phyloP scores from a whole-genome alignment of 35 echinoderm and acorn worm species.

The Eucidaris tribuloides region DNA sequence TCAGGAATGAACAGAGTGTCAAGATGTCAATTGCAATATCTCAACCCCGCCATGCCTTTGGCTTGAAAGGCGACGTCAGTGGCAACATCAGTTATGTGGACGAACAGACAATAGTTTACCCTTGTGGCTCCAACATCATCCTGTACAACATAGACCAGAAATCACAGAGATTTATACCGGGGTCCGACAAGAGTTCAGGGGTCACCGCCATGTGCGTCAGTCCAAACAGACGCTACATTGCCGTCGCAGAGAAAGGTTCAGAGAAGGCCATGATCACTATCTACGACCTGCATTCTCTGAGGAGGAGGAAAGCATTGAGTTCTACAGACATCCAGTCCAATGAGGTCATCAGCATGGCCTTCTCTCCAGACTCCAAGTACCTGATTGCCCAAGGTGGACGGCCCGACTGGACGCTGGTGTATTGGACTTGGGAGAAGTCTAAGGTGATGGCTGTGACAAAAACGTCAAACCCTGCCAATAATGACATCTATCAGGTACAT shows the following conservation, averaged over 20 bases:
- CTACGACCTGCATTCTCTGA: conserved; percentile 92
- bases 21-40: conserved; percentile 94
- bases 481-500: conserved; percentile 92
- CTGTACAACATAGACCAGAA: conserved; percentile 99
- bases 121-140: conserved; percentile 88
- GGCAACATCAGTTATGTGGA: conserved; percentile 96
- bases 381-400: conserved; percentile 94
- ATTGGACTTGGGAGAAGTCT: conserved; percentile 99
- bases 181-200: conserved; percentile 91
- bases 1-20: too few species aligned
- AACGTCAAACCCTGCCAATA: conserved; percentile 89
- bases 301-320: conserved; percentile 87
- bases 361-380: conserved; percentile 97
- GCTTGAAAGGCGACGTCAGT: conserved; percentile 90
- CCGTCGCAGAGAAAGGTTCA: conserved; percentile 84
- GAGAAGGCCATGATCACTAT: conserved; percentile 97
- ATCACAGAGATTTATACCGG: conserved; percentile 95
- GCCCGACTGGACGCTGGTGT: conserved; percentile 95
- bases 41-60: conserved; percentile 86
- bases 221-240: conserved; percentile 92
- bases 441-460: conserved; percentile 99
- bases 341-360: conserved; percentile 90
- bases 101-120: conserved; percentile 99
- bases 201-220: conserved; percentile 98
- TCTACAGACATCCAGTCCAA: conserved; percentile 87